phyloP scores from a whole-genome alignment of 2,797 vertebrate genomes.

The Melanotaenia maccullochi region DNA sequence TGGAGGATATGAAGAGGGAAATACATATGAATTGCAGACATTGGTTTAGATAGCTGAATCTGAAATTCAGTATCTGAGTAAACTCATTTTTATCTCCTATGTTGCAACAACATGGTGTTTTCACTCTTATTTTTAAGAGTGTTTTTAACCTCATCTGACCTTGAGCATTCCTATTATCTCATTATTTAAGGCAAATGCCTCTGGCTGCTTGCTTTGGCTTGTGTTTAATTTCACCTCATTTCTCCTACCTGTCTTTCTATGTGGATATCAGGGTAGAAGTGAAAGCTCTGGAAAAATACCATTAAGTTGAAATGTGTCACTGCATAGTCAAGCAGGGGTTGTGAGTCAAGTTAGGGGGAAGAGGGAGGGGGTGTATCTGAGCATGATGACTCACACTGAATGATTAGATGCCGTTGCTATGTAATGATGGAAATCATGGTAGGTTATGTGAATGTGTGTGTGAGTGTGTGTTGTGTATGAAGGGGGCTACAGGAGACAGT shows the following conservation, averaged over 20 bases:
- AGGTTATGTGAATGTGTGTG: not conserved
- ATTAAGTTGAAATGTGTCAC: slow-evolving; percentile 71
- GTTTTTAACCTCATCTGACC: slow-evolving; percentile 35
- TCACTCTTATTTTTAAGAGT: slow-evolving; percentile 19
- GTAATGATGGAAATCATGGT: slow-evolving; percentile 44
- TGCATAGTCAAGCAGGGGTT: slow-evolving; percentile 46
- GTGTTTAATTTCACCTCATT: slow-evolving; percentile 56
- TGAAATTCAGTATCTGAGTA: slow-evolving; percentile 2
- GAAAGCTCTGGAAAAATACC: slow-evolving; percentile 52
- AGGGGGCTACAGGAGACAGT: not conserved
- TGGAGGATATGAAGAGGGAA: slow-evolving; percentile 37
- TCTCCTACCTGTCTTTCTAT: slow-evolving; percentile 39
- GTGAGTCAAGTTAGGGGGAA: slow-evolving; percentile 19
- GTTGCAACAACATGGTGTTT: not conserved
- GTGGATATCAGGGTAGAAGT: slow-evolving; percentile 46
- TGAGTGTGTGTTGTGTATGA: not conserved
- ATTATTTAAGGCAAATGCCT: slow-evolving; percentile 63
- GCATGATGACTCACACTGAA: slow-evolving; percentile 66
- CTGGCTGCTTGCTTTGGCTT: slow-evolving; percentile 47
- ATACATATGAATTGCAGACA: slow-evolving; percentile 16
- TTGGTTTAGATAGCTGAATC: slow-evolving; percentile 26
- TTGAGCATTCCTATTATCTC: slow-evolving; percentile 43
- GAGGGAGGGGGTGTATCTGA: slow-evolving; percentile 16
- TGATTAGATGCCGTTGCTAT: slow-evolving; percentile 66
- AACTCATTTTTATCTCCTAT: slow-evolving; percentile 10